Conservation (phyloP, 2,113 vertebrate species). For the Rhynchopsitta pachyrhyncha region DNA sequence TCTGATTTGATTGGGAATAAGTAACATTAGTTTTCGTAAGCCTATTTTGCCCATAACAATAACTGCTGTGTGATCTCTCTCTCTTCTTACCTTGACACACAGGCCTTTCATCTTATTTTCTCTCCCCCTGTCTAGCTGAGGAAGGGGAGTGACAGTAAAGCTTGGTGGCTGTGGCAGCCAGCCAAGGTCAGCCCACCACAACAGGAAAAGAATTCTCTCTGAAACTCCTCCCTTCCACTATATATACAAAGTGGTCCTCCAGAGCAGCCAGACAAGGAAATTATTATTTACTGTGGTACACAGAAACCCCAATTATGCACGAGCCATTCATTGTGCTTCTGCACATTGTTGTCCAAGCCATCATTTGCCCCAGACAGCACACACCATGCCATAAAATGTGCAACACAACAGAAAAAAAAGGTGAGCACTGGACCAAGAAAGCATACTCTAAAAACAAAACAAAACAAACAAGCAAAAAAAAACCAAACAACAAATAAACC, state of each 20-base stretch:
- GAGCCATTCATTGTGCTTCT: not conserved
- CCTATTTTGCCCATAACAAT: not conserved
- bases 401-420: not conserved
- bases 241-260: not conserved
- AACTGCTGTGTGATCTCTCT: not conserved
- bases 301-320: not conserved
- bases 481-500: not conserved
- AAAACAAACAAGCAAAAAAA: too few species aligned
- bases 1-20: not conserved
- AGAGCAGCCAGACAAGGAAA: not conserved
- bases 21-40: not conserved
- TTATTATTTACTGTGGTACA: not conserved
- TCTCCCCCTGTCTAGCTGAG: not conserved
- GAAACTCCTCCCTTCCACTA: not conserved
- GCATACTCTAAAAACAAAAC: not conserved
- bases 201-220: not conserved
- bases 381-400: not conserved
- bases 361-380: not conserved
- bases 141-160: not conserved
- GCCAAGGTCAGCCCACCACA: not conserved
- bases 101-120: not conserved
- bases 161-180: not conserved
- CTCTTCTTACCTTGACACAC: fast-evolving
- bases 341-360: not conserved
- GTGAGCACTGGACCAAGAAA: not conserved